Evolutionary conservation across 2,797 vertebrate genomes (phyloP).

Genomic region (Eulemur coronatus): DNA sequence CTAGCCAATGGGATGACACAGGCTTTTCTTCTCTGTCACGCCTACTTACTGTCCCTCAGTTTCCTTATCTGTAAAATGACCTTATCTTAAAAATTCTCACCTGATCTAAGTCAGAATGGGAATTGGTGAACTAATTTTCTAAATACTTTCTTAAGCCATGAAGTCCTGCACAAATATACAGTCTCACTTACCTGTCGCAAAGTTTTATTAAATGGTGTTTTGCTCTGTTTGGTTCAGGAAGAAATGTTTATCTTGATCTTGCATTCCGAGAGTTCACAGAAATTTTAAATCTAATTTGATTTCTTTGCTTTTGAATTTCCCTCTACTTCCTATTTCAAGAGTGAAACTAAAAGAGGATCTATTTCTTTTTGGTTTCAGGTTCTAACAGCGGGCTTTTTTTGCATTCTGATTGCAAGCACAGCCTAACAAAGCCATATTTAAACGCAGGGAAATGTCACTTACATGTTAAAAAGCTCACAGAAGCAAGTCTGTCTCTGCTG

Average conservation of each 20-base stretch:
- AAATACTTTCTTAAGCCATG: not conserved
- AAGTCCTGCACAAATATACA: not conserved
- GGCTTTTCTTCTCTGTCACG: not conserved
- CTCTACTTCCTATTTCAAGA: constrained; percentile 68
- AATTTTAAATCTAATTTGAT: constrained; percentile 72
- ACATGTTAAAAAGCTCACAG: constrained; percentile 63
- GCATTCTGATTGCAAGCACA: constrained; percentile 59
- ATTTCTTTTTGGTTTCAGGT: constrained; percentile 65
- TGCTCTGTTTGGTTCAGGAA: constrained; percentile 37
- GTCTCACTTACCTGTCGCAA: not conserved
- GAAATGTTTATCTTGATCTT: constrained; percentile 50
- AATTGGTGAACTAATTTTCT: not conserved
- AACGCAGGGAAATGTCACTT: constrained; percentile 71
- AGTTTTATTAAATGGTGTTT: constrained; percentile 6
- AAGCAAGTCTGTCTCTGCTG: constrained; percentile 59
- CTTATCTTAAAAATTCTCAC: not conserved
- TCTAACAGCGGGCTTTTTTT: not conserved
- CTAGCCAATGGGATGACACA: not conserved
- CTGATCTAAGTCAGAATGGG: not conserved
- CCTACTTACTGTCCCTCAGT: not conserved
- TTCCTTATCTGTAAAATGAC: not conserved
- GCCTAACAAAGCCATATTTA: constrained; percentile 72
- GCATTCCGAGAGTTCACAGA: constrained; percentile 32
- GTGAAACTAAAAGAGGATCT: constrained; percentile 55
- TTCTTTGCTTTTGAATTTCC: constrained; percentile 62